Conservation (phyloP, 2,888 invertebrate genomes). For the Malachius bipustulatus region DNA sequence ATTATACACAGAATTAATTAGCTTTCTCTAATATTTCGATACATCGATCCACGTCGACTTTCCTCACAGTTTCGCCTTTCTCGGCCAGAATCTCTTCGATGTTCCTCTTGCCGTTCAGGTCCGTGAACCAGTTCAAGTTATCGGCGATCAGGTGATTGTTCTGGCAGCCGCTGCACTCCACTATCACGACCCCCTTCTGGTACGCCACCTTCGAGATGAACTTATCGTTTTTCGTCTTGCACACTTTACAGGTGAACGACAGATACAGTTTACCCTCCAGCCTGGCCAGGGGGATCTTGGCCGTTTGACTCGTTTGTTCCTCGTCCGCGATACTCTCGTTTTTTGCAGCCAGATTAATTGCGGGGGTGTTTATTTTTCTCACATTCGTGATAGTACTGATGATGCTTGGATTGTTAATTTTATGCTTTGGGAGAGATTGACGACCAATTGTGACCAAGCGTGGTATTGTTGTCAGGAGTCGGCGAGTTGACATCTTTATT, state of each 20-base stretch:
- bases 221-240: conserved; percentile 63
- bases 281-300: conserved; percentile 26
- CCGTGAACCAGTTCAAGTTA: conserved; percentile 88
- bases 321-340: no score
- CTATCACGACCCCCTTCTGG: conserved; percentile 81
- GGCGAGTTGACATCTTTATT: no score
- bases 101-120: conserved; percentile 64
- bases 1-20: no score
- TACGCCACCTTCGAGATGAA: conserved; percentile 78
- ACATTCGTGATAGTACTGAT: no score
- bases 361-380: no score
- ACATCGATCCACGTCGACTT: conserved; percentile 27
- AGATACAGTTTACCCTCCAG: conserved; percentile 53
- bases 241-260: conserved; percentile 82
- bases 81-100: conserved; percentile 82
- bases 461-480: no score
- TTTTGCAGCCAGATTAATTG: no score
- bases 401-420: no score
- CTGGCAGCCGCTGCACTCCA: conserved; percentile 74
- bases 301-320: no score
- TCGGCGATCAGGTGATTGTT: conserved; percentile 94
- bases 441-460: no score
- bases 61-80: conserved; percentile 73
- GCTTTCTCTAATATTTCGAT: no score
- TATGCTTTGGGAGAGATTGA: no score